A percentile compares a stretch with the other conserved stretches of the same genome.
These are phyloP conservation scores for Caradrina kadenii DNA, from an alignment of 2,888 invertebrate species.

Conservation along the genomic window DNA sequence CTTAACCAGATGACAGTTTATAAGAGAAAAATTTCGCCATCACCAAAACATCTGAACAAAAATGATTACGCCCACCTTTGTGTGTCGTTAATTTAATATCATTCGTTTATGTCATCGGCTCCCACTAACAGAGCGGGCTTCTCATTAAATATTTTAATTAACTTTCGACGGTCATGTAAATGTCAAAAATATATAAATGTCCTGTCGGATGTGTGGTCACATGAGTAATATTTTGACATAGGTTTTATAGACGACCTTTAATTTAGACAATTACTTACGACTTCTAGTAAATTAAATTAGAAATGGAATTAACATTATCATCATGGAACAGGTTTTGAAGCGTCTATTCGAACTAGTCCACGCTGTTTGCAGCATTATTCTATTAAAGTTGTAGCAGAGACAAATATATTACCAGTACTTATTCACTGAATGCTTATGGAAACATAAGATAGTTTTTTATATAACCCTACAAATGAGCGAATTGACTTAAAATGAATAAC, in stretches of 20 bases:
- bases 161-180: slow-evolving; percentile 82
- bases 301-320: slow-evolving; percentile 45
- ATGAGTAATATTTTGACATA: slow-evolving; percentile 73
- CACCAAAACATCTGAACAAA: slow-evolving; percentile 72
- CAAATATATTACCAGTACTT: slow-evolving; percentile 20
- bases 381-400: slow-evolving; percentile 17
- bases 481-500: slow-evolving; percentile 8
- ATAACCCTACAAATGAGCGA: slow-evolving; percentile 5
- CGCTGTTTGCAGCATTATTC: slow-evolving; percentile 4
- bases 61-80: slow-evolving; percentile 82
- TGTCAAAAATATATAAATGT: slow-evolving; percentile 82
- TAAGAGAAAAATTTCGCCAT: slow-evolving; percentile 34
- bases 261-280: slow-evolving; percentile 51
- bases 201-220: slow-evolving; percentile 69
- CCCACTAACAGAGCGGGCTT: slow-evolving; percentile 79
- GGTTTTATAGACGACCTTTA: slow-evolving; percentile 62
- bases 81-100: slow-evolving; percentile 84
- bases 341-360: slow-evolving; percentile 34
- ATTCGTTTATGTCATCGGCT: slow-evolving; percentile 87
- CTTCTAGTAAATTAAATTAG: slow-evolving; percentile 46
- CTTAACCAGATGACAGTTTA: slow-evolving; percentile 21
- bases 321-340: slow-evolving; percentile 34
- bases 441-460: neutral
- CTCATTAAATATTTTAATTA: slow-evolving; percentile 90
- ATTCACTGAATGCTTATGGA: neutral